These are phyloP conservation scores for Hypotaenidia okinawae DNA, from an alignment of 2,797 vertebrate genomes.

Conservation along the genomic window DNA sequence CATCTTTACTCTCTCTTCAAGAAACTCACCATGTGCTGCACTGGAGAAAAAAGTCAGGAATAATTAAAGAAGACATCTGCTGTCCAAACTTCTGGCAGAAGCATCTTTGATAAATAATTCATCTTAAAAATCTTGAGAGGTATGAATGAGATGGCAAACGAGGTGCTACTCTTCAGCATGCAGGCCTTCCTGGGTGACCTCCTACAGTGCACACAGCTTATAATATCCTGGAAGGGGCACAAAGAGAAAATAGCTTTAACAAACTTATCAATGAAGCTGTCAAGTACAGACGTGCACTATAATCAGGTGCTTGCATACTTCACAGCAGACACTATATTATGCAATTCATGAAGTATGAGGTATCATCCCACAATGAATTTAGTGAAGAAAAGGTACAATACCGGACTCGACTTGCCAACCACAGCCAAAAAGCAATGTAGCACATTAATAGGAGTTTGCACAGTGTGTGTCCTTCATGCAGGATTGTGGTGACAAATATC, in stretches of 20 bases:
- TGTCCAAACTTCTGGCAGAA: constrained; percentile 50
- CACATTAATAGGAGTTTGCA: constrained; percentile 57
- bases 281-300: background rate
- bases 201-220: background rate
- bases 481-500: constrained; percentile 58
- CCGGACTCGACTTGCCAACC: background rate
- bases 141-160: background rate
- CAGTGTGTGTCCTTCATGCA: constrained; percentile 66
- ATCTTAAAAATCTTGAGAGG: constrained; percentile 24
- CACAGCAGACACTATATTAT: constrained; percentile 42
- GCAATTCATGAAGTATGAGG: constrained; percentile 14
- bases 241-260: constrained; percentile 41
- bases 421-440: constrained; percentile 6
- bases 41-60: background rate
- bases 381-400: background rate
- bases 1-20: background rate
- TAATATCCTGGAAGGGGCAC: background rate
- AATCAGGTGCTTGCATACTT: constrained; percentile 56
- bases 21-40: background rate
- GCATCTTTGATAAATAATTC: constrained; percentile 61
- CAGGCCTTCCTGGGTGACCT: background rate
- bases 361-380: constrained; percentile 54
- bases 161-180: background rate
- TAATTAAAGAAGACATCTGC: constrained; percentile 55
- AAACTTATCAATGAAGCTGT: constrained; percentile 44